Base-by-base conservation (phyloP, 2,797 vertebrate genomes). In the Eupleurogrammus muticus region DNA sequence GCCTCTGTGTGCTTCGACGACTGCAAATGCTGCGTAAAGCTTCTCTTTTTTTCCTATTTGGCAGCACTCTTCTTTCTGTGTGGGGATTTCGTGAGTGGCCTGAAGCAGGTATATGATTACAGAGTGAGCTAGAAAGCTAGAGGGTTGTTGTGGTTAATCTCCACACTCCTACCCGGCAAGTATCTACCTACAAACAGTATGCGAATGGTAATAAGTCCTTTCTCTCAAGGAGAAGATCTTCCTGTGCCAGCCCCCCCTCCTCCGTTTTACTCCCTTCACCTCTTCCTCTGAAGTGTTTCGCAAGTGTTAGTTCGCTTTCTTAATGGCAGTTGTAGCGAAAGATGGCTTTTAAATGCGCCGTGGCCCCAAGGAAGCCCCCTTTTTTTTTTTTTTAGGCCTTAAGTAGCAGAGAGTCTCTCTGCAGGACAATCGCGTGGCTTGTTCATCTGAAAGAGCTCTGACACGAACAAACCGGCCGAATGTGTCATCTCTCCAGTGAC, bases 381-480 rank as follows among this genome's bases (percentile, higher is more conserved):
- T n/a, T n/a, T n/a, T n/a, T n/a, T n/a, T n/a, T n/a, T n/a, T 20
- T 0, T 2, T 40, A 46, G 19, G 35, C 64, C 54, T 14, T 53
- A 58, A 54, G 23, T 40, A 50, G 44, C 21, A 20, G 13, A 20
- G 24, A 28, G 36, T 40, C 47, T 46, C 52, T 46, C 51, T 4
- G 1, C 42, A n/a, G 56, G 20, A 65, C 61, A 62, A n/a, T 40
- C 49, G 6, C 14, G 75, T 17, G 12, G 55, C 50, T 65, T 66
- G 65, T 42, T 62, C 16, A 5, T 5, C 46, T 40, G 49, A 55
- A 51, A 60, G 34, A 51, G 65, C 71, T 38, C 42, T 0, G 44
- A 42, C 35, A n/a, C 46, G 75, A 80, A 66, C 68, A 79, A 70
- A 82, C 56, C 57, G 59, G 58, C 52, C 74, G 84, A 80, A 76